Percentiles rank a stretch among this genome's conserved stretches.
Conservation (phyloP, 2,113 vertebrate species). For the Hemiscyllium ocellatum region DNA sequence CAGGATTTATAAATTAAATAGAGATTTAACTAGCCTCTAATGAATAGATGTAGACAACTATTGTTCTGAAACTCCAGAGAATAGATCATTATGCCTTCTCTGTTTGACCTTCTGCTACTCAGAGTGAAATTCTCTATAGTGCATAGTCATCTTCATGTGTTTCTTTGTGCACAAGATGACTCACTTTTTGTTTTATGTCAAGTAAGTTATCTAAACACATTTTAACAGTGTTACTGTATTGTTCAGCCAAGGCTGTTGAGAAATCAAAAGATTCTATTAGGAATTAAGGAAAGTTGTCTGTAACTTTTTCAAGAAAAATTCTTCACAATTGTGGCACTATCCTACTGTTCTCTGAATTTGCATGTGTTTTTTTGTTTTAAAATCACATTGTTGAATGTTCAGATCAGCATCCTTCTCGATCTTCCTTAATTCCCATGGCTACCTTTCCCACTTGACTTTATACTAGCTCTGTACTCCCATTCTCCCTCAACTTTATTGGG, state of each 20-base stretch:
- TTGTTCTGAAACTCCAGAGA: neutral
- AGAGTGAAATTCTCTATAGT: neutral
- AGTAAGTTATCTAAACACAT: neutral
- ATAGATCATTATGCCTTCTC: neutral
- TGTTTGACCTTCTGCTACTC: neutral
- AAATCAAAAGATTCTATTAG: neutral
- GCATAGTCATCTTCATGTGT: neutral
- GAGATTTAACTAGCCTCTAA: neutral
- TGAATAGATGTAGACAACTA: neutral
- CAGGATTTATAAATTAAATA: neutral
- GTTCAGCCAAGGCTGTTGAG: neutral
- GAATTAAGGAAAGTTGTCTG: neutral
- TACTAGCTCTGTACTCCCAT: neutral
- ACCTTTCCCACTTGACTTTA: neutral
- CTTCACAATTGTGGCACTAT: neutral
- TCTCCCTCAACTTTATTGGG: neutral
- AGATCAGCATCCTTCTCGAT: neutral
- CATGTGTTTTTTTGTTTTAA: neutral
- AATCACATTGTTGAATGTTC: neutral
- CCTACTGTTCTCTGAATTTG: neutral
- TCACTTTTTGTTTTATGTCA: neutral
- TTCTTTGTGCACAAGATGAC: neutral
- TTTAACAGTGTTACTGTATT: neutral
- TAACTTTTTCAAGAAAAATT: neutral
- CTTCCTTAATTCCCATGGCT: neutral